Base-by-base conservation (phyloP, 2,113 vertebrate species). In the Gulo gulo region DNA sequence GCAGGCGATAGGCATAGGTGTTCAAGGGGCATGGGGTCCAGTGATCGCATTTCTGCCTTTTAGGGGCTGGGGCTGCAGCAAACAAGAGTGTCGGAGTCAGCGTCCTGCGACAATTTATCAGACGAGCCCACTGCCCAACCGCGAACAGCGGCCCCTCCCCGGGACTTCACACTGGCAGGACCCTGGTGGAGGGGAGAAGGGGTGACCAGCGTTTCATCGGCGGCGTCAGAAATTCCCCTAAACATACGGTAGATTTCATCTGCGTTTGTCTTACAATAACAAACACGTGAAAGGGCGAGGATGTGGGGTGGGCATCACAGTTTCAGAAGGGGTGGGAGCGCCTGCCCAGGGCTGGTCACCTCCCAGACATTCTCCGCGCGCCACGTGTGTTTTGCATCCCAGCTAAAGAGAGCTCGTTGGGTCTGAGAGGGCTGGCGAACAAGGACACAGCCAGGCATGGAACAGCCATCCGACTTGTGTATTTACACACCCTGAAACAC, bases 11-110 rank as follows among this genome's bases (percentile, higher is more conserved):
- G 71, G 98, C 98, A 0, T 98, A 99, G 91, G 18, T 95, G 45
- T 97, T 96, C 1, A 93, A 23, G 0, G 95, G 90, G 67, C 99
- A 99, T 0, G 98, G 50, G 45, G 97, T 92, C 99, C 98, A 99
- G 61, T 98, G 98, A 63, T 98, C 98, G 95, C 99, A 99, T 39
- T 99, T 99, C 45, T 99, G 99, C 91, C 97, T 98, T 94, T 80
- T 98, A 0, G 99, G 99, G 8, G 26, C 20, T 26, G 99, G 99
- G 6, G 97, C 99, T 99, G 94, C 13, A 97, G 93, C 1, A 16
- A n/a, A 93, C 7, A 36, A 84, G 92, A 94, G 21, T 0, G 0
- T 1, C 63, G 65, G 61, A 29, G 57, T 93, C 0, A 0, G 16
- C 69, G 2, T 71, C 87, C 34, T 0, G 2, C 1, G 1, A 34